These are phyloP conservation scores for Galbula dea DNA, from an alignment of 2,113 vertebrate species.

Conservation along the genomic window DNA sequence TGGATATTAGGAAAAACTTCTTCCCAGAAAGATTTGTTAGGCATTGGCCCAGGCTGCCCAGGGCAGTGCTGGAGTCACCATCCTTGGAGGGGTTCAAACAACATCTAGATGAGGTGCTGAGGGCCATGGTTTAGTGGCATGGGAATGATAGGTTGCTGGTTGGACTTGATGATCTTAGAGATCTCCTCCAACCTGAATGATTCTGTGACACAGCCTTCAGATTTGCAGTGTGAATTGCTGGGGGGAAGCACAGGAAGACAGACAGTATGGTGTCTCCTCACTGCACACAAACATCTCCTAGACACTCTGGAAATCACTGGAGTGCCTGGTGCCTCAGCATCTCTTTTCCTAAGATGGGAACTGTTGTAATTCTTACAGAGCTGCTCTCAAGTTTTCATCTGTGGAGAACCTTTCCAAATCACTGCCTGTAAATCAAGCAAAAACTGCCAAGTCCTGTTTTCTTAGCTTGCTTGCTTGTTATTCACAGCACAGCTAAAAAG, in stretches of 20 bases:
- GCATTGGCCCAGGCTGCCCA: too few relatives aligned
- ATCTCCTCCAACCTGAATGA: too few relatives aligned
- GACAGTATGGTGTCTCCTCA: background rate
- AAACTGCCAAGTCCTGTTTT: background rate
- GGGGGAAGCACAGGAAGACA: background rate
- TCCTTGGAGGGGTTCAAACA: too few relatives aligned
- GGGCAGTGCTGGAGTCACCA: too few relatives aligned
- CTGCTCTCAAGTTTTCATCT: background rate
- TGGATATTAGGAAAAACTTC: too few relatives aligned
- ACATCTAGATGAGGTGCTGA: too few relatives aligned
- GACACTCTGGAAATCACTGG: background rate
- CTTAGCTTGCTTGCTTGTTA: background rate
- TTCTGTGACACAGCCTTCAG: background rate
- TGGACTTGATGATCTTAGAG: too few relatives aligned
- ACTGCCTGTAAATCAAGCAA: background rate
- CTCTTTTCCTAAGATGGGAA: background rate
- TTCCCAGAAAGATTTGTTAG: too few relatives aligned
- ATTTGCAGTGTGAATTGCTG: background rate
- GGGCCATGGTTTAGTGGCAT: too few relatives aligned
- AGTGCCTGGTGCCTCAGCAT: background rate
- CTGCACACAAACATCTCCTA: background rate
- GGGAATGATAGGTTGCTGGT: too few relatives aligned
- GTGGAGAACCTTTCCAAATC: background rate
- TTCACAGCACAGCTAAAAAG: background rate
- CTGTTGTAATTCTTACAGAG: background rate